Evolutionary conservation across 2,113 vertebrate species (phyloP), one percentile per base, ranked within the genome.

Genomic region (Oreochromis tanganicae): DNA sequence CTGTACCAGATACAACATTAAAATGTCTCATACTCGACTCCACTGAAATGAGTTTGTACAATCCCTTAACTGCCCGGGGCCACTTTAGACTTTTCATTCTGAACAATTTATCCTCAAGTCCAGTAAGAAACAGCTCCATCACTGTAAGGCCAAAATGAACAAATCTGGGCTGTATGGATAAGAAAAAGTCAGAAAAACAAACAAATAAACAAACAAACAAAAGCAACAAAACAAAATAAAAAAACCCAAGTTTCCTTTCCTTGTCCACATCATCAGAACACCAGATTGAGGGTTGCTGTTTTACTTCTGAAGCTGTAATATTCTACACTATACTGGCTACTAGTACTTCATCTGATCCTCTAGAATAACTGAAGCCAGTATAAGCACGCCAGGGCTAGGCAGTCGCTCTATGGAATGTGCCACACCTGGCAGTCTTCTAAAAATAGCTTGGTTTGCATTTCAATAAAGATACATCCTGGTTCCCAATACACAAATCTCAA

Each of bases 171-270:
- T 52, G 27, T 0, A n/a, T 5, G 17, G 73, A 52, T 52, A 32
- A 50, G 17, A 48, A n/a, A 52, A 78, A 50, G 16, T 50, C 71
- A 8, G 46, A 19, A 78, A 43, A 50, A 50, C 19, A 5, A 66
- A 66, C 6, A 75, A 48, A 48, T 1, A 56, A 48, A 48, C 14
- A 48, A 48, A 48, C 10, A 61, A 61, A 4, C 59, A 66, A 66
- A 36, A 3, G 32, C 32, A 66, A 36, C 17, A 66, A 63, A 11
- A 63, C 17, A 36, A 63, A 63, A 36, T 3, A 2, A 61, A 24
- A 61, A 36, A 11, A 0, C 0, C 9, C 6, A 63, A 2, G 24
- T 32, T 52, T 52, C 24, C 71, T 78, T 78, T 78, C 2, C 24
- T 78, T 50, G 1, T 0, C 16, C 43, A 29, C 73, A 78, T 78